A percentile compares a stretch with the other conserved stretches of the same genome.
Evolutionary conservation across 1,140 invertebrate genomes (phyloP).

Genomic region (Rhizoglyphus robini): DNA sequence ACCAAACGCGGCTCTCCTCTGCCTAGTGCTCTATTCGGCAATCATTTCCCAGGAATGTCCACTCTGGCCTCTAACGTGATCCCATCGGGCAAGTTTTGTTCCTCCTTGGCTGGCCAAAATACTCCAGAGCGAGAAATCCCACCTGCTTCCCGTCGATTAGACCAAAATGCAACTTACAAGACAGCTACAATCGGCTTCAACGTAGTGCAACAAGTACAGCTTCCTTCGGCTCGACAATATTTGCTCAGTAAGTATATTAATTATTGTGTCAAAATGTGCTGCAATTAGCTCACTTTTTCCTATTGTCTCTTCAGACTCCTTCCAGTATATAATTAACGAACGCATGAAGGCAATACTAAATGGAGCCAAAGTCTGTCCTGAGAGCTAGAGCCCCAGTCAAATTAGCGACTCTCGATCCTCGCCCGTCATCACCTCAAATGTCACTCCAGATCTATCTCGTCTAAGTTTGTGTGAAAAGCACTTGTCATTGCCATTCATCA

Average conservation of each 20-base stretch:
- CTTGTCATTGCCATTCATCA: too few species aligned
- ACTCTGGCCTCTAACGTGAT: background rate
- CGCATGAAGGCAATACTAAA: background rate
- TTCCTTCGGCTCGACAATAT: conserved; percentile 23
- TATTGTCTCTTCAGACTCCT: too few species aligned
- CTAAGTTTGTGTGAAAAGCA: background rate
- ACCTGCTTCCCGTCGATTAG: conserved; percentile 5
- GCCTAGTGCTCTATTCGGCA: background rate
- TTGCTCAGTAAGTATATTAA: conserved; percentile 16
- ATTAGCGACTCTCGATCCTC: background rate
- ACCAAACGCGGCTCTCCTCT: background rate
- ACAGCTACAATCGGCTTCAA: conserved; percentile 22
- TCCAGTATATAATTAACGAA: conserved; percentile 14
- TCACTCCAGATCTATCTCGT: background rate
- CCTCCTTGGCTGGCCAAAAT: background rate
- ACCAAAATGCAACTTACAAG: conserved; percentile 19
- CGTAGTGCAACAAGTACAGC: conserved; percentile 23
- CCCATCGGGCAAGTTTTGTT: background rate
- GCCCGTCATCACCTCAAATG: background rate
- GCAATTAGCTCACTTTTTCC: too few species aligned
- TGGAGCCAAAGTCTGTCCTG: background rate
- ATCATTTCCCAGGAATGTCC: background rate
- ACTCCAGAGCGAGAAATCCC: background rate
- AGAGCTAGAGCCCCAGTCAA: background rate
- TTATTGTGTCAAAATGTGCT: too few species aligned